Evolutionary conservation across 1,140 invertebrate species (phyloP), one percentile per base, ranked within the genome.

Genomic region (Stegodyphus dumicola): DNA sequence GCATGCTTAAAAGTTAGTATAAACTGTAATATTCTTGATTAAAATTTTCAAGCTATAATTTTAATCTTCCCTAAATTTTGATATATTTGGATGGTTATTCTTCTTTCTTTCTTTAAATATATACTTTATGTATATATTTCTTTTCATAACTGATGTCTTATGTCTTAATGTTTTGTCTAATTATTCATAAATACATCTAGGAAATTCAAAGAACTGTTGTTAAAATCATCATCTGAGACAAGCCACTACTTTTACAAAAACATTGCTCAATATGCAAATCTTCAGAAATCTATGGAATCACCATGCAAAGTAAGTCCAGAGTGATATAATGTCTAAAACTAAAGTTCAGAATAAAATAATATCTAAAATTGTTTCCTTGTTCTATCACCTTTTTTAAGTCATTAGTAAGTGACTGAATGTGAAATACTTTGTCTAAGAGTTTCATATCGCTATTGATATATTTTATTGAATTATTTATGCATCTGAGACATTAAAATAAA

Each of bases 221-320:
- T 48, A 56, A 84, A 84, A 33, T 18, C 53, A 56, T 67, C 81
- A 6, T 17, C 67, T 49, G 73, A 84, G 56, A 78, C 70, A 7
- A 69, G 79, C n/a, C 75, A 77, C 64, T 96, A 96, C 90, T 95
- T 94, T 89, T 93, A 94, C 81, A 93, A 93, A 88, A 94, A 94
- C 70, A 91, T 96, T 10, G 93, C 94, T 18, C 92, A 94, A 71
- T 91, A 94, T 76, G 92, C 94, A 66, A 91, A 94, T 2, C 91
- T 98, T 7, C 92, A 93, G 18, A 92, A 91, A 70, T 91, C 93
- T 17, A 89, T 95, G 88, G 84, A 92, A 56, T 92, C 92, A 5
- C 94, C 95, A 0, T 93, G 95, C 54, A 93, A 94, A 87, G 81
- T 84, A 84, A 52, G 71, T 67, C 56, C 33, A 60, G 56, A 60